A percentile compares a stretch with the other conserved stretches of the same genome.
Evolutionary conservation across 2,797 vertebrate species (phyloP).

Genomic region (Crypturellus tataupa): DNA sequence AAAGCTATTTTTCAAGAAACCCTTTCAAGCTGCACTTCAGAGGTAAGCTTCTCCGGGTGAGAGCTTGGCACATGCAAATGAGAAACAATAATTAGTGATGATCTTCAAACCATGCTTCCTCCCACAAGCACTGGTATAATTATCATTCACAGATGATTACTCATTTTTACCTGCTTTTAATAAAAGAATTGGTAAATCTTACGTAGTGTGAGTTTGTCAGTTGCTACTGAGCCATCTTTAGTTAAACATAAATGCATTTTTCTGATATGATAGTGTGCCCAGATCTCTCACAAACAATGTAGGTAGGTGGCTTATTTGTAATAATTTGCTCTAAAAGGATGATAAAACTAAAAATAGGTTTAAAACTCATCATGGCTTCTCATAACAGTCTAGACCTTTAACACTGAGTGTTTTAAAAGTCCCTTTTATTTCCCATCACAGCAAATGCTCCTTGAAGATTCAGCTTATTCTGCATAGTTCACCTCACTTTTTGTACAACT

Average conservation of each 20-base stretch:
- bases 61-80: slow-evolving; percentile 18
- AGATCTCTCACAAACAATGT: background rate
- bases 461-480: background rate
- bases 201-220: background rate
- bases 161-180: slow-evolving; percentile 52
- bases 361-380: background rate
- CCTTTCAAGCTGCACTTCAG: background rate
- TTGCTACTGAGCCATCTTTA: background rate
- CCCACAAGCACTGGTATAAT: slow-evolving; percentile 48
- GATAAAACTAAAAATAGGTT: background rate
- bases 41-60: background rate
- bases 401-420: fast-evolving
- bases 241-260: background rate
- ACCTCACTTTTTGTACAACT: background rate
- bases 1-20: background rate
- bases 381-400: background rate
- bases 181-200: slow-evolving; percentile 30
- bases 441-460: background rate
- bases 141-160: slow-evolving; percentile 48
- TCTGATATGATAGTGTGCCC: background rate
- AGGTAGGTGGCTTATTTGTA: background rate
- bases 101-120: slow-evolving; percentile 47
- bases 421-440: background rate
- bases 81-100: slow-evolving; percentile 37
- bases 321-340: background rate